A percentile compares a stretch with the other conserved stretches of the same genome.
Evolutionary conservation across 92 coral and sea anemone species (phyloP).

Genomic region (Chrysogorgia sp.): DNA sequence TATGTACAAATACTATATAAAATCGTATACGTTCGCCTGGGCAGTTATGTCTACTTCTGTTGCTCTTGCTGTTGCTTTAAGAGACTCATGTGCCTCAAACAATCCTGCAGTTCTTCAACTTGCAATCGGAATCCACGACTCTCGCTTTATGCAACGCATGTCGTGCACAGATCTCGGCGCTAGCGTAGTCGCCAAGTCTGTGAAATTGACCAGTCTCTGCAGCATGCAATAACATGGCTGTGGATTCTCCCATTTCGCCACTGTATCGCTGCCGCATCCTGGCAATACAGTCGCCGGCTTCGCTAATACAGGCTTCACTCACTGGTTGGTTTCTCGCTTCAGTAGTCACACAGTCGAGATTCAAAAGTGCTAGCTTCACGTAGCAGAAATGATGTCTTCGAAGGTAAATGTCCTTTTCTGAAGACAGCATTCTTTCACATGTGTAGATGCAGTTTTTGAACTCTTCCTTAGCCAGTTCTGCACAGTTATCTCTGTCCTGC

Average conservation of each 20-base stretch:
- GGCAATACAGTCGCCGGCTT: constrained; percentile 51
- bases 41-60: too few species aligned
- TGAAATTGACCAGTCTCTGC: constrained; percentile 47
- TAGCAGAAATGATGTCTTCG: constrained; percentile 59
- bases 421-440: constrained; percentile 41
- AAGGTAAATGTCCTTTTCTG: constrained; percentile 45
- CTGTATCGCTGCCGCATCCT: constrained; percentile 22
- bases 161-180: constrained; percentile 13
- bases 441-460: constrained; percentile 50
- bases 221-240: constrained; percentile 41
- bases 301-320: constrained; percentile 33
- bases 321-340: constrained; percentile 38
- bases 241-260: constrained; percentile 46
- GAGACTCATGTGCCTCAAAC: constrained; percentile 8
- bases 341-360: constrained; percentile 67
- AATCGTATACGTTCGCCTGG: too few species aligned
- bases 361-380: constrained; percentile 56
- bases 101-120: constrained; percentile 46
- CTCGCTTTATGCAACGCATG: constrained; percentile 53
- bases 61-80: neutral
- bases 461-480: constrained; percentile 16
- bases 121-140: constrained; percentile 51
- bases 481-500: constrained; percentile 31
- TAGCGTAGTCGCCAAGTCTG: constrained; percentile 30
- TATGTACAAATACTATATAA: too few species aligned